phyloP scores from a whole-genome alignment of 1,140 invertebrate species.

The Drosophila carrolli region DNA sequence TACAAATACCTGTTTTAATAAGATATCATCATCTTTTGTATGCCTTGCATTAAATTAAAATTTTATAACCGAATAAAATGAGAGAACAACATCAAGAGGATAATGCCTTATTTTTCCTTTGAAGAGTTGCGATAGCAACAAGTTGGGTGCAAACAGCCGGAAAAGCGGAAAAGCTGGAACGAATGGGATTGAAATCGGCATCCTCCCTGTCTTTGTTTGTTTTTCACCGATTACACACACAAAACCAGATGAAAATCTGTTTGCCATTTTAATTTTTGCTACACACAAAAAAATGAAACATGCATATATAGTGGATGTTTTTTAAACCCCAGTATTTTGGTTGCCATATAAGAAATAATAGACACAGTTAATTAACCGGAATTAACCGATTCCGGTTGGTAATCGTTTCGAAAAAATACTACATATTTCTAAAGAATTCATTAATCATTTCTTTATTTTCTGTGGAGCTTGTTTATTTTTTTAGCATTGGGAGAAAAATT shows the following conservation, averaged over 20 bases:
- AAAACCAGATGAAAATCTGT: conserved; percentile 54
- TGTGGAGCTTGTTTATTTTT: not conserved
- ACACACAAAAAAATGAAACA: not conserved
- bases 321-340: not conserved
- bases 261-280: conserved; percentile 52
- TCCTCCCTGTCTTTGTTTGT: conserved; percentile 19
- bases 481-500: not conserved
- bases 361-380: not conserved
- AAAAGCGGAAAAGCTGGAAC: conserved; percentile 22
- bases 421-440: not conserved
- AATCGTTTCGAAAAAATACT: not conserved
- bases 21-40: too few relatives aligned
- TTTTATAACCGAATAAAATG: not conserved
- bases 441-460: conserved; percentile 1
- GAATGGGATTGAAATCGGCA: conserved; percentile 42
- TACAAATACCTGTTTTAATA: too few relatives aligned
- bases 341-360: conserved; percentile 7
- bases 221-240: conserved; percentile 24
- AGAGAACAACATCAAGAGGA: conserved; percentile 2
- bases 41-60: not conserved
- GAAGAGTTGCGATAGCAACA: conserved; percentile 50
- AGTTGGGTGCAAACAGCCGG: conserved; percentile 19
- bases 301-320: conserved; percentile 1
- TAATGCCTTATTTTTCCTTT: conserved; percentile 13
- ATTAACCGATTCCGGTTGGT: conserved; percentile 5